Evolutionary conservation across 2,797 vertebrate species (phyloP).

Genomic region (Streptopelia turtur): DNA sequence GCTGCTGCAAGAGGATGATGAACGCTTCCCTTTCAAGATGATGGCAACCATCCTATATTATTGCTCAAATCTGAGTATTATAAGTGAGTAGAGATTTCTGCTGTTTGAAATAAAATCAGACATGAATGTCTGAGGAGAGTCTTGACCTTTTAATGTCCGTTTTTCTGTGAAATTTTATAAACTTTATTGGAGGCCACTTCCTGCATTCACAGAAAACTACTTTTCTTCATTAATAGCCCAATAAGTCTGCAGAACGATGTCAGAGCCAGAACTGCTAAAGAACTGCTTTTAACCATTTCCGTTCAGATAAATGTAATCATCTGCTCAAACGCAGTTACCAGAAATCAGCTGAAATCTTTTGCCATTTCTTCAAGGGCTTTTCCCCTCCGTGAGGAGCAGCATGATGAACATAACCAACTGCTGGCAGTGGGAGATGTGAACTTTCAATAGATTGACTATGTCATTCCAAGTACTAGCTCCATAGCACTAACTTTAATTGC

Average conservation of each 20-base stretch:
- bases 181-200: slow-evolving; percentile 56
- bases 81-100: background rate
- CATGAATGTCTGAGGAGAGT: background rate
- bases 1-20: background rate
- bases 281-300: slow-evolving; percentile 59
- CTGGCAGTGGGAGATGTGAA: slow-evolving; percentile 33
- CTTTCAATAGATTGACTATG: slow-evolving; percentile 17
- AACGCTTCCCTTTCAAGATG: background rate
- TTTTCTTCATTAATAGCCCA: background rate
- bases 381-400: background rate
- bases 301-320: slow-evolving; percentile 21
- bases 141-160: slow-evolving; percentile 28
- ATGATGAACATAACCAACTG: background rate
- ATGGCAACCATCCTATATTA: background rate
- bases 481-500: slow-evolving; percentile 50
- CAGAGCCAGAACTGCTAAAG: background rate
- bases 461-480: slow-evolving; percentile 48
- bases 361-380: background rate
- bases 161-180: slow-evolving; percentile 53
- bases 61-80: background rate
- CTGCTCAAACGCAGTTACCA: background rate
- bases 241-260: background rate
- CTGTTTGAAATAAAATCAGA: background rate
- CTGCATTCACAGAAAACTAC: slow-evolving; percentile 49
- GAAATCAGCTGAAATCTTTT: slow-evolving; percentile 29